phyloP scores from a whole-genome alignment of 2,797 vertebrate species.

The Sardinella longiceps region DNA sequence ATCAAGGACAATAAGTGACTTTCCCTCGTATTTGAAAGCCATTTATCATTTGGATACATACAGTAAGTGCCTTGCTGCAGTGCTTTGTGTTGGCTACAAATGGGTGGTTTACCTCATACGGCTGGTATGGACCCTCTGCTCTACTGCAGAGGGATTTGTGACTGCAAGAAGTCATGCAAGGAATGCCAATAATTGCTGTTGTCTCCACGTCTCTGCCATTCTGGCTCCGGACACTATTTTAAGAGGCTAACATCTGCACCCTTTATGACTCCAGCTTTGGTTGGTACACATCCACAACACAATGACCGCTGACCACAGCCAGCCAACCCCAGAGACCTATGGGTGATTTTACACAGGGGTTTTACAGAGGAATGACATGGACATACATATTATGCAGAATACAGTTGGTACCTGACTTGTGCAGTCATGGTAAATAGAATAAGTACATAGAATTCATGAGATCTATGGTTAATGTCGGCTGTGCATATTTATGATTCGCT shows the following conservation, averaged over 20 bases:
- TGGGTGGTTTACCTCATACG: background rate
- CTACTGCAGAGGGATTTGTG: constrained; percentile 22
- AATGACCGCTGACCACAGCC: background rate
- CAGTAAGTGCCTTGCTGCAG: background rate
- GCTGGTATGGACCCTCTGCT: background rate
- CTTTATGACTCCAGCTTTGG: constrained; percentile 36
- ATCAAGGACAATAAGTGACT: background rate
- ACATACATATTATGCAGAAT: background rate
- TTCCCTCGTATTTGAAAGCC: background rate
- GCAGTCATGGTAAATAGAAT: background rate
- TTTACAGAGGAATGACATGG: background rate
- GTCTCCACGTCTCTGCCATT: constrained; percentile 41
- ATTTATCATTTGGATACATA: background rate
- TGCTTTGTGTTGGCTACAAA: background rate
- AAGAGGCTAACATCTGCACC: constrained; percentile 47
- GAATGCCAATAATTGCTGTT: constrained; percentile 53
- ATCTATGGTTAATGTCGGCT: background rate
- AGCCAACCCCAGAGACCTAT: background rate
- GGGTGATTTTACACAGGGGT: background rate
- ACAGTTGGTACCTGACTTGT: background rate
- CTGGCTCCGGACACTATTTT: constrained; percentile 43
- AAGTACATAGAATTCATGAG: background rate
- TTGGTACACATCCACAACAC: background rate
- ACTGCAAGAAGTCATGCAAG: constrained; percentile 35
- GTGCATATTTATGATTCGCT: background rate